Evolutionary conservation across 2,113 vertebrate species (phyloP).

Genomic region (Brachypteracias leptosomus): DNA sequence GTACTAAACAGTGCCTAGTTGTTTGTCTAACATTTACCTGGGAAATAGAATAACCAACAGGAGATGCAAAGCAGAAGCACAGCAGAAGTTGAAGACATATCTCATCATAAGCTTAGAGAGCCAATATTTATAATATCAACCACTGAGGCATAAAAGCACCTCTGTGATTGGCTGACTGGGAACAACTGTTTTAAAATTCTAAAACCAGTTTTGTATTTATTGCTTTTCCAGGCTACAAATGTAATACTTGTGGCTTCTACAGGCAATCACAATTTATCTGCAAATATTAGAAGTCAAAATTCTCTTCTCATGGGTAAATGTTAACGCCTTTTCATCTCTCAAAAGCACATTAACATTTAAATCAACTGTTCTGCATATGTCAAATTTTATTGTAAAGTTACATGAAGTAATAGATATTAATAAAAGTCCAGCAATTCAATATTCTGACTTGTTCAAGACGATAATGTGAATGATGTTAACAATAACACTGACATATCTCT

Average conservation of each 20-base stretch:
- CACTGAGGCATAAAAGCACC: not conserved
- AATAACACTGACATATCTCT: not conserved
- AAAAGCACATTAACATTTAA: not conserved
- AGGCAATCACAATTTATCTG: not conserved
- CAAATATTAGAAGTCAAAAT: not conserved
- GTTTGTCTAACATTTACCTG: not conserved
- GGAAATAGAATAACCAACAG: not conserved
- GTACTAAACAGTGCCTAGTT: not conserved
- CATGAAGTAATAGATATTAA: not conserved
- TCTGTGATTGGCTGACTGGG: not conserved
- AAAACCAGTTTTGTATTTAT: not conserved
- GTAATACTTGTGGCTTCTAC: not conserved
- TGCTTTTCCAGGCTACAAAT: not conserved
- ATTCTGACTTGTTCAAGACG: not conserved
- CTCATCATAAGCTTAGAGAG: not conserved
- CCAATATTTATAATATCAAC: not conserved
- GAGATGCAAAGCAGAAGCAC: not conserved
- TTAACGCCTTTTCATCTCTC: not conserved
- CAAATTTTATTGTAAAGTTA: not conserved
- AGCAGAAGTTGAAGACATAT: fast-evolving
- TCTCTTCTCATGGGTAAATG: not conserved
- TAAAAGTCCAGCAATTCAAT: not conserved
- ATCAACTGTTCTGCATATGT: not conserved
- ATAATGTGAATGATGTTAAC: not conserved
- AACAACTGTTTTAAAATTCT: not conserved